phyloP scores from a whole-genome alignment of 2,797 vertebrate species.

The Heliangelus exortis region DNA sequence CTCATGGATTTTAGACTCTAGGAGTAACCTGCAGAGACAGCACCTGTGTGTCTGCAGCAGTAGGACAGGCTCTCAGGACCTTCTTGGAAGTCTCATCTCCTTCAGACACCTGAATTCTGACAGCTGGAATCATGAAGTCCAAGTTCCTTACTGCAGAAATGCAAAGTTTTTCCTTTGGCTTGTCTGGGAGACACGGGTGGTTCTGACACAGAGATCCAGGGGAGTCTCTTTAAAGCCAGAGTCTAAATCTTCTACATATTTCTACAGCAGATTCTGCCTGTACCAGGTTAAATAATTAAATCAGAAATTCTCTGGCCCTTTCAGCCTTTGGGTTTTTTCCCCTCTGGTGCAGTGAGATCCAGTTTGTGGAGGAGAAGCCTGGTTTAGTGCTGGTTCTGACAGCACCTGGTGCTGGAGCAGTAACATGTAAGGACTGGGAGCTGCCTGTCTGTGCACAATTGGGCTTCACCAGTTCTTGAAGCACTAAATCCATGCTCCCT shows the following conservation, averaged over 20 bases:
- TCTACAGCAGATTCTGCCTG: not conserved
- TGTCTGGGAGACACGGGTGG: too few species aligned
- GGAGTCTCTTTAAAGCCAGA: not conserved
- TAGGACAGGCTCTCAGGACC: not conserved
- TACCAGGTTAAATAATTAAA: not conserved
- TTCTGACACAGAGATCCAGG: not conserved
- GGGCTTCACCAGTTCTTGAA: not conserved
- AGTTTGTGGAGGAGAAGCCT: not conserved
- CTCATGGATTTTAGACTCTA: not conserved
- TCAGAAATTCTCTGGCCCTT: not conserved
- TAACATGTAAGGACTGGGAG: not conserved
- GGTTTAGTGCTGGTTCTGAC: not conserved
- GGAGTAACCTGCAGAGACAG: not conserved
- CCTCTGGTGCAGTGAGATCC: not conserved
- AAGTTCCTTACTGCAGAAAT: not conserved
- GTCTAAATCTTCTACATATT: not conserved
- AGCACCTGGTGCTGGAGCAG: not conserved
- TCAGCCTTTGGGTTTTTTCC: too few species aligned
- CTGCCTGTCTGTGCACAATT: not conserved
- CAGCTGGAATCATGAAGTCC: not conserved
- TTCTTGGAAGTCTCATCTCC: not conserved
- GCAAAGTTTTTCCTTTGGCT: not conserved
- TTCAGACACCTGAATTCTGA: not conserved
- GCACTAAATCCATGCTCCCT: fast-evolving
- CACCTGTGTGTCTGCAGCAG: not conserved